Evolutionary conservation across 2,113 vertebrate species (phyloP).

Genomic region (Butorides virescens): DNA sequence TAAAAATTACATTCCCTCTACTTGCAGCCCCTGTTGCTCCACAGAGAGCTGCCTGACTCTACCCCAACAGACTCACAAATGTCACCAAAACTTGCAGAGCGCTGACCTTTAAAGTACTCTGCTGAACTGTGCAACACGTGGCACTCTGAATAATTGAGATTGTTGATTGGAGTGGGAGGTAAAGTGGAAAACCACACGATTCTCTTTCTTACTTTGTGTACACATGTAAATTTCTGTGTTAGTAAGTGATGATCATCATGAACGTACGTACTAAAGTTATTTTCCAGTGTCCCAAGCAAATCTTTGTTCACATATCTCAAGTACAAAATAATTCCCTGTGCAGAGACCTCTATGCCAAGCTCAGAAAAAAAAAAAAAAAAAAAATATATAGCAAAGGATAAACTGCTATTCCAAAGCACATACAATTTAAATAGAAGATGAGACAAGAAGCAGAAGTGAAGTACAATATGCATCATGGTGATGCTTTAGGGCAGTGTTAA

Average conservation of each 20-base stretch:
- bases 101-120: neutral
- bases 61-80: neutral
- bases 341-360: neutral
- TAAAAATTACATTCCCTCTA: neutral
- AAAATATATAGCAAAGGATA: neutral
- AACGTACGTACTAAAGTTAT: neutral
- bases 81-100: neutral
- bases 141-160: neutral
- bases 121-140: neutral
- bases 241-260: neutral
- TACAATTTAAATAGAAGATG: neutral
- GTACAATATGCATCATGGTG: neutral
- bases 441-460: neutral
- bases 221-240: neutral
- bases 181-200: neutral
- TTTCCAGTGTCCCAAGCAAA: neutral
- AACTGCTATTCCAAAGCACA: rapidly evolving
- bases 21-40: neutral
- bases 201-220: neutral
- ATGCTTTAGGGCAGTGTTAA: neutral
- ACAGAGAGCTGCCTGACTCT: neutral
- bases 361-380: neutral
- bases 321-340: neutral
- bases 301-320: neutral
- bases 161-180: neutral